Conservation (phyloP, 2,113 vertebrate species). For the Ranitomeya variabilis region DNA sequence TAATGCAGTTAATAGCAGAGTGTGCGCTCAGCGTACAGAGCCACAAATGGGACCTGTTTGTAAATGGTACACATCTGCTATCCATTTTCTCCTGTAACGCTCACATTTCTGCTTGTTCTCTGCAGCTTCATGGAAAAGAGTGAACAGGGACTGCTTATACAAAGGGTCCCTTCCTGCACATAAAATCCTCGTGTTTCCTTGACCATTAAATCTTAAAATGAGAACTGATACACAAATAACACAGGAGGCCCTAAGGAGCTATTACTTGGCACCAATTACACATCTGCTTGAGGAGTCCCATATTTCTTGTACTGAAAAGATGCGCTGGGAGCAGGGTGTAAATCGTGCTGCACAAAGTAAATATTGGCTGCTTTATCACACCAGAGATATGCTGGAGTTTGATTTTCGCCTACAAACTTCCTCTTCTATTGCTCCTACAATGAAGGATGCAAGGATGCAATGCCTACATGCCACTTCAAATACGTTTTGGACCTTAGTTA, state of each 20-base stretch:
- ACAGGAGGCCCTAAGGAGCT: neutral
- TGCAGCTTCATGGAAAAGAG: conserved; percentile 5
- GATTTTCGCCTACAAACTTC: conserved; percentile 1
- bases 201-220: conserved; percentile 36
- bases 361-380: conserved; percentile 7
- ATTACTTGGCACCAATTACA: conserved; percentile 24
- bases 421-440: neutral
- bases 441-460: neutral
- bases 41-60: conserved; percentile 49
- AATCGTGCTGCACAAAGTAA: conserved; percentile 10
- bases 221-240: conserved; percentile 50
- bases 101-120: conserved; percentile 37
- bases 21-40: conserved; percentile 9
- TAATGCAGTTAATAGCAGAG: conserved; percentile 47
- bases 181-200: conserved; percentile 41
- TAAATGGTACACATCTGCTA: conserved; percentile 52
- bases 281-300: conserved; percentile 15
- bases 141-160: conserved; percentile 31
- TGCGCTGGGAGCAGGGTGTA: conserved; percentile 17
- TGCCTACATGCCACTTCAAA: no score
- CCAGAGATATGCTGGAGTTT: neutral
- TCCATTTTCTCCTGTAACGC: conserved; percentile 34
- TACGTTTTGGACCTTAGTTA: no score
- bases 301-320: conserved; percentile 39
- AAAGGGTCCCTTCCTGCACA: conserved; percentile 40